phyloP scores from a whole-genome alignment of 2,888 invertebrate genomes.

The Oligia latruncula region DNA sequence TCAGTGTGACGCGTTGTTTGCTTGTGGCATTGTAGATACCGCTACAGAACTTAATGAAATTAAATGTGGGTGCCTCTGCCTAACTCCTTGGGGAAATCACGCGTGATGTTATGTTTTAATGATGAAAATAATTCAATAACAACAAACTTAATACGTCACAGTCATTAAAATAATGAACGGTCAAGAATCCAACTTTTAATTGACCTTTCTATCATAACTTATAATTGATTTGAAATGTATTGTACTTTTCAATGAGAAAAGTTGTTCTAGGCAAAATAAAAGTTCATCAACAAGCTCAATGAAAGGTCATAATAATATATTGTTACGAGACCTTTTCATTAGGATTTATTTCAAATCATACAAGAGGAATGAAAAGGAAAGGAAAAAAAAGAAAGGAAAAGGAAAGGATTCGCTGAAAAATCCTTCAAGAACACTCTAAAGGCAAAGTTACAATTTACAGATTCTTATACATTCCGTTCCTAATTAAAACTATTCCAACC shows the following conservation, averaged over 20 bases:
- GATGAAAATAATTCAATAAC: not conserved
- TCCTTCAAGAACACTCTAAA: not conserved
- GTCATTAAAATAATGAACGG: not conserved
- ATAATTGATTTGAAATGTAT: slow-evolving; percentile 39
- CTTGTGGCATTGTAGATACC: too few species aligned
- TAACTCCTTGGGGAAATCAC: not conserved
- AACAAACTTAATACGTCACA: not conserved
- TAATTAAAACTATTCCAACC: not conserved
- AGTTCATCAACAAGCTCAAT: not conserved
- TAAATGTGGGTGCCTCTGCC: not conserved
- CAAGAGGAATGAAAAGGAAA: not conserved
- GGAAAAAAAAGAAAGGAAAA: too few species aligned
- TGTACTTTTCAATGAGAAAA: slow-evolving; percentile 24
- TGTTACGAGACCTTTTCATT: slow-evolving; percentile 21
- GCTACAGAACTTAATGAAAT: too few species aligned
- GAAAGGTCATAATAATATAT: slow-evolving; percentile 3
- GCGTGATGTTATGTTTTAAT: too few species aligned
- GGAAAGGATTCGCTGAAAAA: slow-evolving; percentile 2
- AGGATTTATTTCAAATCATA: slow-evolving; percentile 8
- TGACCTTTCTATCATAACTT: slow-evolving; percentile 14
- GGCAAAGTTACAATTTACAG: too few species aligned
- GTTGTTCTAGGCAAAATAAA: slow-evolving; percentile 22
- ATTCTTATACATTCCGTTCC: too few species aligned
- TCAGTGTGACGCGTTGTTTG: too few species aligned
- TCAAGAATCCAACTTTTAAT: slow-evolving; percentile 26